Evolutionary conservation across 2,888 invertebrate genomes (phyloP), one percentile per base, ranked within the genome.

Genomic region (Phortica okadai): DNA sequence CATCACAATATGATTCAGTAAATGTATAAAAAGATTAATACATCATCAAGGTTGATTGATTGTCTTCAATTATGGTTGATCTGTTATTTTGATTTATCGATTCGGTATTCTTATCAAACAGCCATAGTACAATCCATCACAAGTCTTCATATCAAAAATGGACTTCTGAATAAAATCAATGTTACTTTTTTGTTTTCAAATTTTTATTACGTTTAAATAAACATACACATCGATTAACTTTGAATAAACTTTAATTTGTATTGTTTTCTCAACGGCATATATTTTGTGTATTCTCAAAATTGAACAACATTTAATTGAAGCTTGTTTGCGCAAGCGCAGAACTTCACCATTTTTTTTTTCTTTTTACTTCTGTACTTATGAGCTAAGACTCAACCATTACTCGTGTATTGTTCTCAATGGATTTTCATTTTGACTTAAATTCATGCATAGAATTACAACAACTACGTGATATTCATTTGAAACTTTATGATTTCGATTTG

Each of bases 181-280:
- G 1, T 0, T 50, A 11, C 6, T 50, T 50, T 14, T 50, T 50
- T 50, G 50, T 62, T 25, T 33, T 33, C 33, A 33, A 33, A 25
- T 25, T 62, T 72, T 72, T 72, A 72, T 56, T 72, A 72, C 25
- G 6, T 56, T 72, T 72, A 33, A 72, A 72, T 56, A 21, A 72
- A 72, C 44, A 72, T 54, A 56, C 70, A 72, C 70, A 50, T 10
- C 33, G 54, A 72, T 14, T 72, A 72, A 72, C 70, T 56, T 54
- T 72, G 70, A 33, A 72, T 72, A 72, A 72, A 72, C 50, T 54
- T 70, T 70, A 50, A 54, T 54, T 54, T 54, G 25, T 54, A 50
- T 14, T 33, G 21, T 25, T 54, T 50, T n/a, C n/a, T 14, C 16
- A 14, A 67, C 67, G 10, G 66, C 10, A n/a, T 44, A n/a, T n/a